Base-by-base conservation (phyloP, 1,140 invertebrate genomes). In the Drosophila funebris region DNA sequence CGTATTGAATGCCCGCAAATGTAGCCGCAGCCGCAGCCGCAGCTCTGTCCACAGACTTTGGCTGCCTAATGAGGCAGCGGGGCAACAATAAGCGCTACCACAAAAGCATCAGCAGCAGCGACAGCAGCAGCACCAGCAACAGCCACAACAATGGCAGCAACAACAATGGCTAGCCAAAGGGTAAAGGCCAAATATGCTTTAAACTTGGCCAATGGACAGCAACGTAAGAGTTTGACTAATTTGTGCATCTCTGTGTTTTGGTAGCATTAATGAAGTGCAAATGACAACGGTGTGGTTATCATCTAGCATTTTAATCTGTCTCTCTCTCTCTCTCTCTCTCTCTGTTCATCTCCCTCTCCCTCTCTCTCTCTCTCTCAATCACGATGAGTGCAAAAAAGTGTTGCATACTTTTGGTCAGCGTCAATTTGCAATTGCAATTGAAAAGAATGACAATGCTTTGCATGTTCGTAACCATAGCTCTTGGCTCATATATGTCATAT, bases 211-310 rank as follows among this genome's bases (percentile, higher is more conserved):
- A 75, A 50, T 46, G 48, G 57, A 37, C 57, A 72, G 69, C 52
- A 68, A 39, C 63, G 70, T 46, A 50, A 54, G 48, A 64, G 39
- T 61, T 74, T 73, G 39, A 33, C 62, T 63, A 73, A 72, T 82
- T 82, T 83, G 64, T 52, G 43, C n/a, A 27, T 46, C 29, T 54
- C 36, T 61, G 20, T 37, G 52, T 11, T n/a, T 74, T 81, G 39
- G 54, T 33, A 36, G 62, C 56, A 54, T 75, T 85, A 80, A 84
- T 84, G 81, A 85, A 84, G 72, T 84, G 81, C 31, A 63, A 73
- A 68, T 68, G 70, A 60, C 54, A 46, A 54, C 53, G 31, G 13
- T 63, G 61, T 46, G 71, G 53, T 7, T 14, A 18, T 43, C 52
- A 43, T 13, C 31, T 33, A 6, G 4, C 53, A n/a, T 22, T 14